Base-by-base conservation (phyloP, 2,888 invertebrate species). In the Endomychus coccineus region DNA sequence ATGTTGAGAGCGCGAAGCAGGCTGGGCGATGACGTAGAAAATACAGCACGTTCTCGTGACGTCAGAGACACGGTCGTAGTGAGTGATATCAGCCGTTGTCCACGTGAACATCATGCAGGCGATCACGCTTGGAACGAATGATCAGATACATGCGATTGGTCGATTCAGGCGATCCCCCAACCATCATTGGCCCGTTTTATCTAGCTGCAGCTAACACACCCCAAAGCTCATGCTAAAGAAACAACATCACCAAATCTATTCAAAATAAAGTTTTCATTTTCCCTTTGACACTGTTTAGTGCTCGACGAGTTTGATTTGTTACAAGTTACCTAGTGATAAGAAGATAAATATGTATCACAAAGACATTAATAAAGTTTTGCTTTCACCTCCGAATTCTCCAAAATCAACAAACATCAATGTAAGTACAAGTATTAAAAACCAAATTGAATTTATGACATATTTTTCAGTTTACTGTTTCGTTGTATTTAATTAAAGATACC, bases 51-150 rank as follows among this genome's bases (percentile, higher is more conserved):
- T 61, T 53, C 49, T 47, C 47, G 52, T 73, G 72, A 74, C 74
- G 73, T 73, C 71, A 72, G 60, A 73, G 73, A 76, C 78, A 78
- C 78, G 78, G 69, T 68, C 69, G 67, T 64, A 64, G 59, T 62
- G 65, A 71, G 71, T 65, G 66, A 64, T 66, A 77, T 77, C 83
- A 84, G 77, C 73, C 78, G 67, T 66, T 67, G 79, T 75, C 75
- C 87, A 88, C 86, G 87, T 87, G 87, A 84, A 83, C 77, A 78
- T 62, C 79, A 77, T 75, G 77, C 78, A 69, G 66, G 59, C 67
- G 73, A 75, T 73, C 87, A 87, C 81, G 86, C 82, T 73, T 70
- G 66, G 66, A 68, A 69, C 75, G 83, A 77, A 77, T 87, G 87
- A 78, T 75, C 73, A 61, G 59, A 35, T 47, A 42, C 33, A 55